Conservation (phyloP, 1,140 invertebrate genomes). For the Theocolax elegans region DNA sequence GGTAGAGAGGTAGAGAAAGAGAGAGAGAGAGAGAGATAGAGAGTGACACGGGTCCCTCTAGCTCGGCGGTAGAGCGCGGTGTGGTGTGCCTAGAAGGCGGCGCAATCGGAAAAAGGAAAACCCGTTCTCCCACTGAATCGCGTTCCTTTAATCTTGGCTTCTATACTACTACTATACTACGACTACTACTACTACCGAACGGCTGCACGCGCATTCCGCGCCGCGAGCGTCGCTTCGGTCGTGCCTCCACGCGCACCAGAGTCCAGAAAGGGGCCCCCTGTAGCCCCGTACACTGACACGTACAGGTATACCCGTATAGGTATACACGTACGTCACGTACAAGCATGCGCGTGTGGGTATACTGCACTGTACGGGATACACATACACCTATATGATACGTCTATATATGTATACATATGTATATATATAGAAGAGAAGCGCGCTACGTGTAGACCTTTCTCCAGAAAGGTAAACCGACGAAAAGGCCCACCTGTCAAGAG, state of each 20-base stretch:
- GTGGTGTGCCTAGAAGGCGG: no score
- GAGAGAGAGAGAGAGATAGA: background rate
- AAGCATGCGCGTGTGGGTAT: background rate
- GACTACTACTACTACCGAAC: background rate
- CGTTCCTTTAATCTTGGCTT: constrained; percentile 36
- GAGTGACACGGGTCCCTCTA: no score
- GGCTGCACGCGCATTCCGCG: constrained; percentile 36
- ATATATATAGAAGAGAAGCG: no score
- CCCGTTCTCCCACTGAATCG: constrained; percentile 40
- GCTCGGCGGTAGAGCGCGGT: background rate
- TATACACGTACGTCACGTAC: constrained; percentile 1
- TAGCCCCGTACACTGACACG: background rate
- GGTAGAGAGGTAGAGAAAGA: background rate
- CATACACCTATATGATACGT: no score
- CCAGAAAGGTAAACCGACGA: no score
- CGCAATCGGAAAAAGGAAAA: constrained; percentile 42
- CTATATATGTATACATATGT: no score
- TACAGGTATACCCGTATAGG: background rate
- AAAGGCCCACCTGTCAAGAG: constrained; percentile 32
- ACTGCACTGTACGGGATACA: no score
- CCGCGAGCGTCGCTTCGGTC: constrained; percentile 40
- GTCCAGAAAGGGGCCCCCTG: no score
- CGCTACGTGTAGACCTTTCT: no score
- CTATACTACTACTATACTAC: constrained; percentile 12
- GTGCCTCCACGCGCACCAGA: constrained; percentile 4